Percentiles rank a stretch among this genome's conserved stretches.
These are phyloP conservation scores for Onchidella celtica DNA, from an alignment of 2,888 invertebrate genomes.

Conservation along the genomic window DNA sequence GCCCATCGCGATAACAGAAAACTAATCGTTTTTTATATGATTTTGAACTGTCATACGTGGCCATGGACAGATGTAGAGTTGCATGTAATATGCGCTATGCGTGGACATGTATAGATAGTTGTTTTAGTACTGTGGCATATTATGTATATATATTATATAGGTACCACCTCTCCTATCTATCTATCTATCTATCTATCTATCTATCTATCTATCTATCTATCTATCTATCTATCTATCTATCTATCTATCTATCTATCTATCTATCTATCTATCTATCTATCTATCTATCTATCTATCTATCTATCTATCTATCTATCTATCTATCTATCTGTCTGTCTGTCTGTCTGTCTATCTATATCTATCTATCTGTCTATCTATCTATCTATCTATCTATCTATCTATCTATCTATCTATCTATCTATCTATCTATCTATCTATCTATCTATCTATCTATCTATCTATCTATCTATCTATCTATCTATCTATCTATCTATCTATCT, in stretches of 20 bases:
- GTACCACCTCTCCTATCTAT: not conserved
- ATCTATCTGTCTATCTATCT: too few relatives aligned
- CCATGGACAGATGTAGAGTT: too few relatives aligned
- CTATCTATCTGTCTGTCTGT: too few relatives aligned
- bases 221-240: not conserved
- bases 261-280: not conserved
- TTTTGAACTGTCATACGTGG: too few relatives aligned
- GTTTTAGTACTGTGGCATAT: not conserved
- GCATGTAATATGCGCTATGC: too few relatives aligned
- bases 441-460: not conserved
- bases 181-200: not conserved
- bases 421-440: slow-evolving; percentile 20
- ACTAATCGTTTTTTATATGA: too few relatives aligned
- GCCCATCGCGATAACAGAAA: too few relatives aligned
- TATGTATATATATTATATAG: too few relatives aligned
- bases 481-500: not conserved
- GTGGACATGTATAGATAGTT: not conserved
- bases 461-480: not conserved
- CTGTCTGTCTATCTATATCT: too few relatives aligned
- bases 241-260: not conserved
- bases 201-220: not conserved
- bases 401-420: slow-evolving; percentile 1
- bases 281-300: not conserved
- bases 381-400: not conserved
- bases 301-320: not conserved